Base-by-base conservation (phyloP, 2,888 invertebrate genomes). In the Parnassius orleans region DNA sequence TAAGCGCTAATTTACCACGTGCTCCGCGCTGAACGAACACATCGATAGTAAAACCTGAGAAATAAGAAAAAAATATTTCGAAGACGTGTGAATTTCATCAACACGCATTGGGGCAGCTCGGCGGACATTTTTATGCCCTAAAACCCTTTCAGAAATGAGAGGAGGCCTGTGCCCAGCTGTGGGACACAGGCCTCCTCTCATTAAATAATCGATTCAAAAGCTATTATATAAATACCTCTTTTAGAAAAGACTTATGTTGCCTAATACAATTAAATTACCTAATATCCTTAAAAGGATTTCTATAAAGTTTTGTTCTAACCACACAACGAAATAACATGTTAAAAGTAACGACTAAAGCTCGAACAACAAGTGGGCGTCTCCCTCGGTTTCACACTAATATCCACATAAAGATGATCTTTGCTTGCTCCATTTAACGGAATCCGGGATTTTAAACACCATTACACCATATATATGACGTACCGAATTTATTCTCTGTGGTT, bases 341-440 rank as follows among this genome's bases (percentile, higher is more conserved):
- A 73, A 75, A 71, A 67, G 71, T 74, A 76, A 63, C 51, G 67
- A 70, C 72, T 67, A 73, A 77, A 76, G 73, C 72, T 64, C 69
- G 54, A 59, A 66, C 66, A 66, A 70, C 71, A 68, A 72, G 71
- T 68, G 72, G 74, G 75, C 69, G 66, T 72, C 69, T 70, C 71
- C 68, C 66, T 63, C 59, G 14, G 48, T 60, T 58, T 69, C 65
- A 67, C 60, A 60, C 68, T 61, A 61, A 63, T 62, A 66, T 64
- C 61, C 41, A 61, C 66, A 57, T 57, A 68, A 69, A 67, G 64
- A 60, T 64, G 66, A 68, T 64, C 65, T 61, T 69, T 65, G 62
- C 68, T 68, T 69, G 64, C 67, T 63, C 69, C 67, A 66, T 69
- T 72, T 66, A 65, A 66, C 69, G 56, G 59, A 63, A 66, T 60